Evolutionary conservation across 2,113 vertebrate species (phyloP), one percentile per base, ranked within the genome.

Genomic region (Phoxinus phoxinus): DNA sequence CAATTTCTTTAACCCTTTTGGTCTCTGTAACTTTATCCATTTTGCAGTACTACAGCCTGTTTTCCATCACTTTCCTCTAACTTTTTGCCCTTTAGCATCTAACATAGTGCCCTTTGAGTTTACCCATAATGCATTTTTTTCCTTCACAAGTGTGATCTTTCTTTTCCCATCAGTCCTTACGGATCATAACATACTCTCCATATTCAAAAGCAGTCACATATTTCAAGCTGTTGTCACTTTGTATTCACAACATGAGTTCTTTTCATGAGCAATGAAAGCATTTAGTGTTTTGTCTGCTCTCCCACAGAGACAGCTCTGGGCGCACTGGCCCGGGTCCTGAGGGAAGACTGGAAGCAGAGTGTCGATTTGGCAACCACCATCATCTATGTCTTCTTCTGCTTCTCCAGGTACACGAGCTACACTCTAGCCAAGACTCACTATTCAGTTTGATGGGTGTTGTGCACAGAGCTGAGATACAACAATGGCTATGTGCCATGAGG

Each of bases 271-370:
- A 37, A 21, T 58, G 32, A 58, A 69, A 76, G 85, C 35, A 37
- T 63, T 77, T 27, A 77, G n/a, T 77, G 46, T 58, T 44, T 15
- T 25, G 17, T 65, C 10, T 82, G 86, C 87, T 81, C 37, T 83
- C 86, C 67, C 12, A 89, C 89, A 99, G 97, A 98, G 91, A 95
- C 95, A 65, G 96, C 94, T 3, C 90, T 99, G 23, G 96, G 96
- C 85, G 97, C 96, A 0, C 90, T 99, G 92, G 97, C 96, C 78
- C 93, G 97, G 90, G 96, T 98, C 32, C 92, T 99, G 87, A 95
- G 97, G 90, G 97, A 99, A 91, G 97, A 98, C 90, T 99, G 96
- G 97, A 99, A 97, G 89, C 96, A 96, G 89, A 98, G 97, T 0
- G 95, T 97, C 25, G 97, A 97, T 87, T 95, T 99, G 91, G 96